Base-by-base conservation (phyloP, 2,888 invertebrate species). In the Cephus pygmeus region DNA sequence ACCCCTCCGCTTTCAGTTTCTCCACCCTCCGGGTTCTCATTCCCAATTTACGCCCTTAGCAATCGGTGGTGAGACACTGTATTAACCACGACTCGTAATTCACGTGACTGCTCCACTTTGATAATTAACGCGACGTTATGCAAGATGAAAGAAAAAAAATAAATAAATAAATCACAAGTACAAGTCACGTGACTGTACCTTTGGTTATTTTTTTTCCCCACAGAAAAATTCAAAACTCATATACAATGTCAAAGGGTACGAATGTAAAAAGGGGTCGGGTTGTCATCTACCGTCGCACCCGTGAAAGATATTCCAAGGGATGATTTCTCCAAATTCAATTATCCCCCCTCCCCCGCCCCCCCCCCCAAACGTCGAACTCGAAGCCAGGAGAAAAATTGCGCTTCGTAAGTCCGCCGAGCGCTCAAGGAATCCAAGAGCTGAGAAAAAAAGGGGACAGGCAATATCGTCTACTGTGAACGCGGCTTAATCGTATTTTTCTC, bases 401-500 rank as follows among this genome's bases (percentile, higher is more conserved):
- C 56, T 56, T 56, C 23, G 56, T 6, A 56, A 56, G 23, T 56
- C 23, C 23, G 9, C 56, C 56, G 56, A 9, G 56, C 56, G 56
- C 23, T 23, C 23, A 9, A 56, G 56, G 23, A 56, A 23, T 56
- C 56, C 56, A 9, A 23, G 56, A 56, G 23, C 23, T 23, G 23
- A 56, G 33, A 79, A 69, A 73, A 33, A 33, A 69, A 75, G 15
- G 11, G 23, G 56, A 23, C 35, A 4, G 73, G 75, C 69, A 68
- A 73, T 69, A 73, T 74, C 36, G 73, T 23, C 34, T 35, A 76
- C 56, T 56, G 56, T 56, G 80, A 73, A 81, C 68, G 75, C 36
- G 35, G 76, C 75, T 78, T 80, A 71, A 77, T 80, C 80, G 74
- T 73, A n/a, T 75, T 69, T 40, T 56, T 73, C 73, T 68, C 75